Conservation (phyloP, 2,888 invertebrate species). For the Sympetrum striolatum region DNA sequence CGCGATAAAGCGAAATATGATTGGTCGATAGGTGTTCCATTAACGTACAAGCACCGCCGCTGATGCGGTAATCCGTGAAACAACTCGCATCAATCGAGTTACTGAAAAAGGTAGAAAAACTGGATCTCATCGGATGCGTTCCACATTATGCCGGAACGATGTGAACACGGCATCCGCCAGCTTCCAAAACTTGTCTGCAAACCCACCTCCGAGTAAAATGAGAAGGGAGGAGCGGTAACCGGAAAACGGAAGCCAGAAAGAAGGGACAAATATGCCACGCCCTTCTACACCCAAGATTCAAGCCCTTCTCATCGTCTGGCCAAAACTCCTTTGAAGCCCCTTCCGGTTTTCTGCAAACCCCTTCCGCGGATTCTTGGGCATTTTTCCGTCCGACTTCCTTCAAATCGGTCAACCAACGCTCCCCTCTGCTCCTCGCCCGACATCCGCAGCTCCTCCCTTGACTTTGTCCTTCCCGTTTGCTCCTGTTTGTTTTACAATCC, state of each 20-base stretch:
- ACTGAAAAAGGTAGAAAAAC: not conserved
- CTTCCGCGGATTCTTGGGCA: not conserved
- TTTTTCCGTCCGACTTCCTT: not conserved
- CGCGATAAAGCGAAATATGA: not conserved
- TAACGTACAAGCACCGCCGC: not conserved
- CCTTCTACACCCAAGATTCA: constrained; percentile 5
- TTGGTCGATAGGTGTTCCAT: not conserved
- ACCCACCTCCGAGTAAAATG: not conserved
- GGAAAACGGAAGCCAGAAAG: not conserved
- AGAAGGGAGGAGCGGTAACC: not conserved
- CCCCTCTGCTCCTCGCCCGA: not conserved
- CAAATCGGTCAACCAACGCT: not conserved
- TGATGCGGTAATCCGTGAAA: not conserved
- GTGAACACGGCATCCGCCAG: not conserved
- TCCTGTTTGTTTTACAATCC: constrained; percentile 1
- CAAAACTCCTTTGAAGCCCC: not conserved
- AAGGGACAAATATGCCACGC: constrained; percentile 23
- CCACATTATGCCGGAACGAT: not conserved
- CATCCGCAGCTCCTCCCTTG: not conserved
- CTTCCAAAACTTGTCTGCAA: not conserved
- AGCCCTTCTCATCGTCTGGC: not conserved
- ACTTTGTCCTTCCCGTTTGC: not conserved
- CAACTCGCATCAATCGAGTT: not conserved
- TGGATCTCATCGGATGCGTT: not conserved
- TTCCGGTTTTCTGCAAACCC: not conserved